Evolutionary conservation across 1,140 invertebrate species (phyloP), one percentile per base, ranked within the genome.

Genomic region (Saxidomus purpurata): DNA sequence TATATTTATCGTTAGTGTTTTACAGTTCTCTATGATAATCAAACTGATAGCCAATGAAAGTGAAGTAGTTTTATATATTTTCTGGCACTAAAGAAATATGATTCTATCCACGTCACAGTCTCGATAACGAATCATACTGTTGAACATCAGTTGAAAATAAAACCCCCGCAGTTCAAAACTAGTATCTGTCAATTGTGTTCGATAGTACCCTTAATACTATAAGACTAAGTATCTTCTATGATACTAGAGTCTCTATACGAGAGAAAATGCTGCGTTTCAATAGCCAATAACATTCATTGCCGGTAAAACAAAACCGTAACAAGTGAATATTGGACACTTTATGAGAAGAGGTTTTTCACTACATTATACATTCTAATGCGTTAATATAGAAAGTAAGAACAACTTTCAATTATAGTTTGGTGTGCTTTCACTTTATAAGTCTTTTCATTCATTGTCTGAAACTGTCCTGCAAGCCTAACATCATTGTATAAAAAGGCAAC

Each of bases 71-170:
- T 71, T 71, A 71, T 71, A 71, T 71, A 71, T 71, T 71, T 71
- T 71, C 67, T 38, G 67, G 34, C 67, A 71, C 67, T 71, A 71
- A 71, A 36, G 67, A 38, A 71, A 71, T 38, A 71, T 40, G 31
- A 71, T 71, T 38, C 67, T 71, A 36, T 71, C 22, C 67, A 71
- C 67, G 67, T 71, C 67, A 71, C 67, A 71, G 17, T 71, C 34
- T 71, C 67, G 17, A 40, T 36, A 71, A 71, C 67, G 67, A 71
- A 71, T 71, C 67, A 71, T 71, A 71, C 25, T 67, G 61, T 67
- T 36, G 25, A 67, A 8, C 61, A 67, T 11, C 67, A 71, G 67
- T 71, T 71, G 67, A 71, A 31, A 9, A 67, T 67, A 31, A 36
- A 71, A 22, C 67, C 67, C 67, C 67, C 67, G 67, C 67, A 71